Evolutionary conservation across 1,140 invertebrate species (phyloP).

Genomic region (Zaprionus ornatus): DNA sequence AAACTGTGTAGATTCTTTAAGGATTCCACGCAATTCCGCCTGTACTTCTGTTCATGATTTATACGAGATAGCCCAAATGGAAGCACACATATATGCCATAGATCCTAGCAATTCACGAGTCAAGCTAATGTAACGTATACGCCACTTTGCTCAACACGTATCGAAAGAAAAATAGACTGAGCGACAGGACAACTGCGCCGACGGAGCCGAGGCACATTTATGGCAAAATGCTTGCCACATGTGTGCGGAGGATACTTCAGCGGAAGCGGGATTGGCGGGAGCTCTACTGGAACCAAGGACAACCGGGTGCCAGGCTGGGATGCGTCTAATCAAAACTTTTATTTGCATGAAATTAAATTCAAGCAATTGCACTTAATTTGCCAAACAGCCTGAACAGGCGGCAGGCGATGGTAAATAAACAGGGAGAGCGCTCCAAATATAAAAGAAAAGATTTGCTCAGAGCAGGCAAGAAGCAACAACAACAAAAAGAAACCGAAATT

Average conservation of each 20-base stretch:
- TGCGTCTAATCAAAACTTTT: slow-evolving; percentile 81
- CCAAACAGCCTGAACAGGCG: slow-evolving; percentile 63
- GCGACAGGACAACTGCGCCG: slow-evolving; percentile 8
- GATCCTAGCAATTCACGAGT: slow-evolving; percentile 13
- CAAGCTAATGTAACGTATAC: slow-evolving; percentile 56
- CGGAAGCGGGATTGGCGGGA: neutral
- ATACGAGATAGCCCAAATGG: slow-evolving; percentile 25
- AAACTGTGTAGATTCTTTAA: neutral
- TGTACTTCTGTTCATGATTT: neutral
- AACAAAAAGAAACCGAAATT: slow-evolving; percentile 56
- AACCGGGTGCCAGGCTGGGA: slow-evolving; percentile 5
- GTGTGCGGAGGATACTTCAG: slow-evolving; percentile 34
- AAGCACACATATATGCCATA: neutral
- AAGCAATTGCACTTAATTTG: slow-evolving; percentile 82
- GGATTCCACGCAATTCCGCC: neutral
- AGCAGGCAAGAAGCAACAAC: slow-evolving; percentile 13
- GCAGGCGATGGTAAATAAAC: slow-evolving; percentile 71
- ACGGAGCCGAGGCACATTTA: slow-evolving; percentile 46
- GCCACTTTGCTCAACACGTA: slow-evolving; percentile 56
- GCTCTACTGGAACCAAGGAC: slow-evolving; percentile 1
- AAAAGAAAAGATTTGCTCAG: slow-evolving; percentile 51
- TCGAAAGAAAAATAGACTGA: slow-evolving; percentile 4
- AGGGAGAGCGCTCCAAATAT: slow-evolving; percentile 54
- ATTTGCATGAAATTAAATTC: slow-evolving; percentile 83
- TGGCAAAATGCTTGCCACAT: slow-evolving; percentile 66